phyloP scores from a whole-genome alignment of 2,113 vertebrate genomes.

The Chaetorhynchus papuensis region DNA sequence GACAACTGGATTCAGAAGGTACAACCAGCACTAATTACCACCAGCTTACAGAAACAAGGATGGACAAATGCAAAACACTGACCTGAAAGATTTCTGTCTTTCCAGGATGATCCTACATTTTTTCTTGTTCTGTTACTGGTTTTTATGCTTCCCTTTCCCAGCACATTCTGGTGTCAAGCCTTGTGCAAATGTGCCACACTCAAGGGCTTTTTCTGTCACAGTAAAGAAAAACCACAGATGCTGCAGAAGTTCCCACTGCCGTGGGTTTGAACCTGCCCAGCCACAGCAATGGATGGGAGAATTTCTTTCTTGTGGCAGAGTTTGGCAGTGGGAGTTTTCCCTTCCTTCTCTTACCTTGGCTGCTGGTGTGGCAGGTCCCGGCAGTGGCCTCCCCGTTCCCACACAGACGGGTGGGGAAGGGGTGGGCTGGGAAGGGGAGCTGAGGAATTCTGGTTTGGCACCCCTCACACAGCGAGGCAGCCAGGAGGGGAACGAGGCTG shows the following conservation, averaged over 20 bases:
- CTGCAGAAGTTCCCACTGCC: neutral
- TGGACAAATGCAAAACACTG: neutral
- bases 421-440: constrained; percentile 40
- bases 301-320: neutral
- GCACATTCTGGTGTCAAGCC: neutral
- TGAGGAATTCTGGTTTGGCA: constrained; percentile 48
- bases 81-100: neutral
- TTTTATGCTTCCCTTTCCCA: neutral
- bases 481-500: neutral
- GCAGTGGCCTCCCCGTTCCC: neutral
- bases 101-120: neutral
- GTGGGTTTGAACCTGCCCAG: neutral
- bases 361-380: neutral
- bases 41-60: neutral
- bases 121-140: neutral
- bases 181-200: neutral
- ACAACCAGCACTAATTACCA: neutral
- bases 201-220: neutral
- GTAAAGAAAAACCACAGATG: neutral
- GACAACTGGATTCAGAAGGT: neutral
- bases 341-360: neutral
- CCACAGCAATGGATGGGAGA: neutral
- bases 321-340: neutral
- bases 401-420: neutral
- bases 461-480: neutral